Percentiles rank a stretch among this genome's conserved stretches.
These are phyloP conservation scores for Rhinoderma darwinii DNA, from an alignment of 2,113 vertebrate genomes.

Conservation along the genomic window DNA sequence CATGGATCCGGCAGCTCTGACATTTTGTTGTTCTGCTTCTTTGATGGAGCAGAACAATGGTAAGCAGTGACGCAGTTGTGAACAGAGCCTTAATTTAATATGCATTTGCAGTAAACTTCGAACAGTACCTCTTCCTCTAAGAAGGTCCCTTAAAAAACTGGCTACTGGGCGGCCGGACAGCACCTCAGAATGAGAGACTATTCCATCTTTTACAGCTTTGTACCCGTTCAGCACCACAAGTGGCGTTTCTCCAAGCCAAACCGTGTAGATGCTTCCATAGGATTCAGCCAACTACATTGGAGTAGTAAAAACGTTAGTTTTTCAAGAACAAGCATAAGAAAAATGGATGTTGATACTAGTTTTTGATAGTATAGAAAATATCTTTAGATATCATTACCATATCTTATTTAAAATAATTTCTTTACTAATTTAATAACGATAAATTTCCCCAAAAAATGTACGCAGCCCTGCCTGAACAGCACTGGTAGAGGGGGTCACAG, in stretches of 20 bases:
- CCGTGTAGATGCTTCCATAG: constrained; percentile 61
- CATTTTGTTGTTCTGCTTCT: too few species aligned
- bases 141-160: background rate
- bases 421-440: background rate
- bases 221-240: constrained; percentile 62
- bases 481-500: too few species aligned
- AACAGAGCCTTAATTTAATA: too few species aligned
- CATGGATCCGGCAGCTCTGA: too few species aligned
- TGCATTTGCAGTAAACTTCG: background rate
- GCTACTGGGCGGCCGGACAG: constrained; percentile 55
- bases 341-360: background rate
- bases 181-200: constrained; percentile 61
- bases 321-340: background rate
- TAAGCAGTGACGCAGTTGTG: too few species aligned
- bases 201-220: constrained; percentile 63
- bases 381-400: too few species aligned
- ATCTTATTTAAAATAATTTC: too few species aligned
- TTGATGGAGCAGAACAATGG: too few species aligned
- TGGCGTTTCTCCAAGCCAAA: constrained; percentile 62
- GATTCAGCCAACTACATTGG: constrained; percentile 54
- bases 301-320: background rate
- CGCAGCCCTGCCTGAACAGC: too few species aligned
- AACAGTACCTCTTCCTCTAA: constrained; percentile 25
- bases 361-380: too few species aligned
- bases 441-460: too few species aligned